Evolutionary conservation across 2,888 invertebrate species (phyloP), one percentile per base, ranked within the genome.

Genomic region (Synanthedon vespiformis): DNA sequence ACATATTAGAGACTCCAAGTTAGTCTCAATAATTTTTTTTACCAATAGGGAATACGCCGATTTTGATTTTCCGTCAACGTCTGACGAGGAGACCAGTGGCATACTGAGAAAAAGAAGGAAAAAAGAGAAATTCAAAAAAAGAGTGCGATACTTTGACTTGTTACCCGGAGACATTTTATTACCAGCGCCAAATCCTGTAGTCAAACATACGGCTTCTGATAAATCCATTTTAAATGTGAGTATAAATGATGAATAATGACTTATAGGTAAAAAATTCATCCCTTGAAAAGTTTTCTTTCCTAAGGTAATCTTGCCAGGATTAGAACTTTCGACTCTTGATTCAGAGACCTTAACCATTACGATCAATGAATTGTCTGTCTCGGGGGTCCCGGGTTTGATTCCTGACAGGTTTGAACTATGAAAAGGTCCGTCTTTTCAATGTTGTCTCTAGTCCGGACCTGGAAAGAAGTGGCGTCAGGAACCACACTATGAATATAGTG

Each of bases 141-240:
- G 57, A 59, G 82, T 83, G 4, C 71, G 72, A n/a, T 85, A 82
- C 58, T 68, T 57, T 40, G 80, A 81, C 54, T 60, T 74, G 1
- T 41, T 70, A 58, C 74, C 80, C 0, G 70, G 75, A 1, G 79
- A 80, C 51, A 72, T 84, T n/a, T 49, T 66, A 54, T 49, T 86
- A 49, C 74, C 80, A 0, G 64, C 70, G 0, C 79, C 82, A 0
- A 56, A 55, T 2, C 70, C 72, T 11, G 53, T 77, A 3, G 61
- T 85, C 22, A 77, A 70, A 55, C 85, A 86, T 56, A 70, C 80
- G 1, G 58, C 69, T 11, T 81, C 83, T 3, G 72, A 80, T 62
- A 68, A 64, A 58, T 77, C 77, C 51, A 81, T 84, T 55, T 65
- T 85, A 51, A 76, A 79, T 54, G 84, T 83, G 48, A 72, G 78